A percentile compares a stretch with the other conserved stretches of the same genome.
These are phyloP conservation scores for Macquaria australasica DNA, from an alignment of 2,113 vertebrate species.

Conservation along the genomic window DNA sequence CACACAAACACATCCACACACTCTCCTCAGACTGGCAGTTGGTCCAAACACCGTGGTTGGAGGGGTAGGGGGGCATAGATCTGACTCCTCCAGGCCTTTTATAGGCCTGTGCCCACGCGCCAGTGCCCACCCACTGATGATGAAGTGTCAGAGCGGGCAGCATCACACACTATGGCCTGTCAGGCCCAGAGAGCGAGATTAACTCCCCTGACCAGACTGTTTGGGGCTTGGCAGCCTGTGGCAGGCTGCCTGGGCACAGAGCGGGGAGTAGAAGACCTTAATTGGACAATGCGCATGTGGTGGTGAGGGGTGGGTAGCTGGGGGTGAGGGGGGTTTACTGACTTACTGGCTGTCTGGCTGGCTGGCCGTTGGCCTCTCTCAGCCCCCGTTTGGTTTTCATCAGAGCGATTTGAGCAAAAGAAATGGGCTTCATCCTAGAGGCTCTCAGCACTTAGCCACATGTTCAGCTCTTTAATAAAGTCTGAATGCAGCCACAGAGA, in stretches of 20 bases:
- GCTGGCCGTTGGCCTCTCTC: conserved; percentile 38
- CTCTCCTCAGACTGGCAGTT: conserved; percentile 48
- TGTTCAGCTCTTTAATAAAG: conserved; percentile 47
- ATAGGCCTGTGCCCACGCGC: conserved; percentile 73
- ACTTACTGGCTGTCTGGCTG: conserved; percentile 16
- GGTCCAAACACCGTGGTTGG: conserved; percentile 42
- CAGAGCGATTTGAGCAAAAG: conserved; percentile 64
- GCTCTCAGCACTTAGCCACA: conserved; percentile 61
- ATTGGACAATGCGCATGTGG: conserved; percentile 74
- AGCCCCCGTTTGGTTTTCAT: conserved; percentile 72
- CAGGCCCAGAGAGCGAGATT: conserved; percentile 67
- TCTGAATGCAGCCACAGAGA: conserved; percentile 26
- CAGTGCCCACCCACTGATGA: conserved; percentile 72
- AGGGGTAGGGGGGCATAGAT: conserved; percentile 29
- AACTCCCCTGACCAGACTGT: conserved; percentile 68
- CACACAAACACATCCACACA: conserved; percentile 34
- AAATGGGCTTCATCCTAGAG: conserved; percentile 57
- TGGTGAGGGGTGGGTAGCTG: conserved; percentile 21
- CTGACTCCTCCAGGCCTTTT: conserved; percentile 75
- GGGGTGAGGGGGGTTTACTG: conserved; percentile 2
- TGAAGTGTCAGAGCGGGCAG: conserved; percentile 70
- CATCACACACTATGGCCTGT: conserved; percentile 55
- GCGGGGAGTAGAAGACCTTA: conserved; percentile 74
- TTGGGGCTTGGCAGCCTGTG: conserved; percentile 64
- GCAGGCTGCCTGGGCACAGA: conserved; percentile 54